Base-by-base conservation (phyloP, 2,113 vertebrate species). In the Pedionomus torquatus region DNA sequence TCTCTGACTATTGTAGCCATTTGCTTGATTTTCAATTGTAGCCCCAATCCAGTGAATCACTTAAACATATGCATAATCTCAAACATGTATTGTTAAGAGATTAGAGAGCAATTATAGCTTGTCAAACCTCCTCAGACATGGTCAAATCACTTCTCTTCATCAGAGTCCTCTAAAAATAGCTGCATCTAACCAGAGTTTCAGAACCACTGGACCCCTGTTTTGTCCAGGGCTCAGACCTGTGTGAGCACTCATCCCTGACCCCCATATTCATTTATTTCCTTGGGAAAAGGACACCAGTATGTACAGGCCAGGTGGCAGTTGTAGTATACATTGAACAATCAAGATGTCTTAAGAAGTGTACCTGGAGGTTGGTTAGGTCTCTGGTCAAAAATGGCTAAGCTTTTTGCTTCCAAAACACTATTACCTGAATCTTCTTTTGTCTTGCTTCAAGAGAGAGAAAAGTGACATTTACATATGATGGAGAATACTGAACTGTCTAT, bases 21-120 rank as follows among this genome's bases (percentile, higher is more conserved):
- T 89, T 84, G 4, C 65, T 78, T 70, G 48, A 79, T 96, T 94
- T 92, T 89, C 43, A 60, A 21, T 69, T 28, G 51, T 33, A 92
- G 37, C 18, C 41, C 35, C 39, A 83, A 37, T 81, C 66, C 44
- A 92, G 60, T 0, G 0, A 81, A 84, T 90, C 72, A 68, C 30
- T 93, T 93, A 92, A 92, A 37, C 33, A 26, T 54, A 78, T 93
- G 95, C 94, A 95, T 89, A 86, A 89, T 81, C 95, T 84, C 74
- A 87, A 92, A 33, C 33, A 41, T 51, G 69, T 55, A 97, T 96
- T 97, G 96, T 95, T 95, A 91, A 82, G 93, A 92, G 96, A 94
- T 96, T 97, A 96, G 57, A 87, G 95, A 93, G 91, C 89, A 96
- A 95, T 96, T 96, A 96, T 41, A 68, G 69, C 83, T 94, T 96